Evolutionary conservation across 2,797 vertebrate genomes (phyloP), one percentile per base, ranked within the genome.

Genomic region (Ptychadena robeensis): DNA sequence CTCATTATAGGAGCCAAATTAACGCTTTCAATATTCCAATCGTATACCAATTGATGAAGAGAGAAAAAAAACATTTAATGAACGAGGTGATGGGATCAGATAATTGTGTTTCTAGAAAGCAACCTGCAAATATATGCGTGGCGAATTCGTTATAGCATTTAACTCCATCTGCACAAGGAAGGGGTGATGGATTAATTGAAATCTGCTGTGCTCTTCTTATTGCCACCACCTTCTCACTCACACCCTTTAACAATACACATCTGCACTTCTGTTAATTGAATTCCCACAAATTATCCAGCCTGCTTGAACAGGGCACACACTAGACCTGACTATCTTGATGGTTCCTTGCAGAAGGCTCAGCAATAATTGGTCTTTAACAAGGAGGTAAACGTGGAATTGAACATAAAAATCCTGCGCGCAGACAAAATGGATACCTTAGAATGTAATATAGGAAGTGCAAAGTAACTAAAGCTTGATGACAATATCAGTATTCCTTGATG

Each of bases 401-500:
- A 78, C 83, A 27, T 84, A 86, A 83, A 90, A 90, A 85, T 71
- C 38, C 1, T 77, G 59, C 87, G 76, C 82, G 57, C 79, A 83
- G 86, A 85, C 79, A 82, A 88, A 89, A 90, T 77, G 85, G 31
- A 79, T 40, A 78, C 68, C 79, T 82, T 79, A 64, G 78, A 79
- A 79, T 78, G 72, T 74, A 87, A 86, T 86, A 86, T 87, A 77
- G 81, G 82, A 88, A 90, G 86, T 86, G 81, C 85, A 75, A 44
- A 88, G 85, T 87, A 88, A 90, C 85, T 90, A 88, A 79, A 85
- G 87, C 86, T 89, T 88, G 91, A 90, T 14, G 82, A 89, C 87
- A 89, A 63, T 86, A 91, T 91, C 88, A 88, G 86, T 87, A 88
- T 86, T 89, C 81, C 86, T 88, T 87, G 86, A 92, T 89, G 88